phyloP scores from a whole-genome alignment of 2,113 vertebrate species.

The Hyaena hyaena region DNA sequence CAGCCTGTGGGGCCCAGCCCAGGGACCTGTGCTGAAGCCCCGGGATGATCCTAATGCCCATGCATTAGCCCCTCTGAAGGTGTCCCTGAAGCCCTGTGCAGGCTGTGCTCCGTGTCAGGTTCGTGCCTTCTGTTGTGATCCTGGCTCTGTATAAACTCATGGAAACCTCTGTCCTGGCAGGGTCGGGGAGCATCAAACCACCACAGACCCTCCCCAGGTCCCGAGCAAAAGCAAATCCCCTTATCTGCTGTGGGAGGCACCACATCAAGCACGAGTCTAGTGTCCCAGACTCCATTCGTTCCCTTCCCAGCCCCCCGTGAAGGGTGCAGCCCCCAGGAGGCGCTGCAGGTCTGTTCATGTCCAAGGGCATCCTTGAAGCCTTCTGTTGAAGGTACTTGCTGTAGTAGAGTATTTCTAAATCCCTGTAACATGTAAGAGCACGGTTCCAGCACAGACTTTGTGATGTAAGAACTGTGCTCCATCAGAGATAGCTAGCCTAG shows the following conservation, averaged over 20 bases:
- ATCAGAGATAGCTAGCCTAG: accelerated
- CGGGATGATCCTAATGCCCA: accelerated
- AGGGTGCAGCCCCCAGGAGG: too few relatives aligned
- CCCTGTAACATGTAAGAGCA: neutral
- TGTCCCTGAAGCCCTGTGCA: too few relatives aligned
- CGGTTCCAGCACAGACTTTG: accelerated
- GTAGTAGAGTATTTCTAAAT: too few relatives aligned
- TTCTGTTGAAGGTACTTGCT: too few relatives aligned
- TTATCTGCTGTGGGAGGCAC: too few relatives aligned
- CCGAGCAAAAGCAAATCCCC: neutral
- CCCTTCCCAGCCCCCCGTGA: neutral
- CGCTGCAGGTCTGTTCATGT: neutral
- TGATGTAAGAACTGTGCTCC: accelerated
- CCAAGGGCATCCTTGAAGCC: too few relatives aligned
- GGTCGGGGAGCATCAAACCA: neutral
- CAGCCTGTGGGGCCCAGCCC: neutral
- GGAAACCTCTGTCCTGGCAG: neutral
- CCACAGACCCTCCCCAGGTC: too few relatives aligned
- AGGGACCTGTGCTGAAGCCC: neutral
- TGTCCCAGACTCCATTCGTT: neutral
- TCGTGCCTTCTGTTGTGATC: too few relatives aligned
- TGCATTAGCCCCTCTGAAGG: neutral
- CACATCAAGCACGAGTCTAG: accelerated
- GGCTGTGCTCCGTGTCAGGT: neutral
- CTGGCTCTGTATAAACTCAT: accelerated